A percentile compares a stretch with the other conserved stretches of the same genome.
Evolutionary conservation across 2,888 invertebrate species (phyloP).

Genomic region (Drosophila infuscata): DNA sequence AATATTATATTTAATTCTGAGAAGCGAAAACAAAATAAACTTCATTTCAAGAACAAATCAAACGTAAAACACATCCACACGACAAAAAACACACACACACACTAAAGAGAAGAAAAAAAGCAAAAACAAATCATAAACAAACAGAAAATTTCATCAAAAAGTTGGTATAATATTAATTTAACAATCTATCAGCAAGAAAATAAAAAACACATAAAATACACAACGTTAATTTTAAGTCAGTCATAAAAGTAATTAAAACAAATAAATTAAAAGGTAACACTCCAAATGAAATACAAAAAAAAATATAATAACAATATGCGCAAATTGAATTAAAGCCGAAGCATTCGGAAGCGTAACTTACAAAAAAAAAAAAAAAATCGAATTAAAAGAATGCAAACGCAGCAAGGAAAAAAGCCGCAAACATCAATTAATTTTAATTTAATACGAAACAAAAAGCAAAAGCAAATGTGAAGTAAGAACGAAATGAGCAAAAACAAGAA

Average conservation of each 20-base stretch:
- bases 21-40: constrained; percentile 80
- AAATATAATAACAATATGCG: constrained; percentile 48
- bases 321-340: constrained; percentile 49
- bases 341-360: constrained; percentile 40
- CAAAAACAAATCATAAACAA: constrained; percentile 17
- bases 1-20: constrained; percentile 82
- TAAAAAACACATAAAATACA: constrained; percentile 62
- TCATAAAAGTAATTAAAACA: constrained; percentile 64
- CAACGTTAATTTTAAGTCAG: constrained; percentile 78
- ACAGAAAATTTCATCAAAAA: constrained; percentile 38
- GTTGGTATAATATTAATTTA: constrained; percentile 68
- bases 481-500: constrained; percentile 54
- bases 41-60: constrained; percentile 71
- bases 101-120: constrained; percentile 31
- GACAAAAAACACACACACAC: constrained; percentile 29
- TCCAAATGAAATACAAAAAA: constrained; percentile 26
- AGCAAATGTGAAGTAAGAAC: constrained; percentile 64
- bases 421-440: constrained; percentile 72
- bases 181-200: constrained; percentile 56
- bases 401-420: constrained; percentile 34
- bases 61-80: constrained; percentile 49
- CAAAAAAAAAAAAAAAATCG: constrained; percentile 42
- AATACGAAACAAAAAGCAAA: constrained; percentile 46
- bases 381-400: constrained; percentile 54
- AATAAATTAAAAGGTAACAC: constrained; percentile 61